A percentile compares a stretch with the other conserved stretches of the same genome.
Conservation (phyloP, 1,140 invertebrate genomes). For the Teleopsis dalmanni region DNA sequence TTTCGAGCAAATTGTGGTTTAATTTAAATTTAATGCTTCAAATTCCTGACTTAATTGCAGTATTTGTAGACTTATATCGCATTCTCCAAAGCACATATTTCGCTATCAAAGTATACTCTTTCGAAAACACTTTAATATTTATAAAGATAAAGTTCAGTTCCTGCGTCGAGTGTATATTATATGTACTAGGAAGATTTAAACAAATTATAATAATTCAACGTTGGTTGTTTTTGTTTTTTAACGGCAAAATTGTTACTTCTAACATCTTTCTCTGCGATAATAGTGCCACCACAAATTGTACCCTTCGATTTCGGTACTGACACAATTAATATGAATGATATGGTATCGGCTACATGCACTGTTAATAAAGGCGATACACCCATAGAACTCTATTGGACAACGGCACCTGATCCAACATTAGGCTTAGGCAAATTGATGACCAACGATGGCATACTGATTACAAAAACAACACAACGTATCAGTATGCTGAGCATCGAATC, state of each 20-base stretch:
- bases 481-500: conserved; percentile 61
- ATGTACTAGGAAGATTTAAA: no score
- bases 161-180: no score
- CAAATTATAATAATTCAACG: no score
- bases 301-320: conserved; percentile 66
- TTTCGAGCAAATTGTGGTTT: no score
- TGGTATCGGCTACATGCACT: conserved; percentile 66
- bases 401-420: conserved; percentile 30
- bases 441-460: conserved; percentile 48
- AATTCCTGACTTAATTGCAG: no score
- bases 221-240: not conserved
- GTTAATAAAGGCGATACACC: conserved; percentile 80
- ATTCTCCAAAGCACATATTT: no score
- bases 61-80: no score
- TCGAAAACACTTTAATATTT: no score
- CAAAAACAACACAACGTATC: conserved; percentile 57
- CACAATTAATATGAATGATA: conserved; percentile 62
- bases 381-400: conserved; percentile 65
- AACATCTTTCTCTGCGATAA: not conserved
- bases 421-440: conserved; percentile 30
- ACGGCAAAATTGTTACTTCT: not conserved
- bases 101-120: no score
- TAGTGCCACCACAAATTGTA: conserved; percentile 61
- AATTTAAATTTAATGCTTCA: no score
- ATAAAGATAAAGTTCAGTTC: no score